Conservation (phyloP, 2,888 invertebrate genomes). For the Drosophila planitibia region DNA sequence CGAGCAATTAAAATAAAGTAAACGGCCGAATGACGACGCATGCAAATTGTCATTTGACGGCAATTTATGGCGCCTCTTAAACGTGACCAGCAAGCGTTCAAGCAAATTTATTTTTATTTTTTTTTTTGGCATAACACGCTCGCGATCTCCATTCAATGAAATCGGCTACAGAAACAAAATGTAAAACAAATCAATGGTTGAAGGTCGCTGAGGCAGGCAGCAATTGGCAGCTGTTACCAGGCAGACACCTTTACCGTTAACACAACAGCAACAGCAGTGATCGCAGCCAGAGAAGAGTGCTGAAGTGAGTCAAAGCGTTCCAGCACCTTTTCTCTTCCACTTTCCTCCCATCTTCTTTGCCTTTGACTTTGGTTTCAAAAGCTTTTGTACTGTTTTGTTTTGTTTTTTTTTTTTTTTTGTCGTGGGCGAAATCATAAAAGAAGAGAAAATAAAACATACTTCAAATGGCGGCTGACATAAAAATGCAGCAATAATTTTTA, state of each 20-base stretch:
- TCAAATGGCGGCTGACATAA: constrained; percentile 48
- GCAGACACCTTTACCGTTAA: constrained; percentile 62
- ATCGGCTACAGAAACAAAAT: constrained; percentile 17
- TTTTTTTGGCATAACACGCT: constrained; percentile 34
- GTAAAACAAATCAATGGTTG: constrained; percentile 53
- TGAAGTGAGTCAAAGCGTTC: constrained; percentile 1
- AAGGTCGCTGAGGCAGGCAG: constrained; percentile 63
- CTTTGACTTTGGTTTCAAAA: constrained; percentile 21
- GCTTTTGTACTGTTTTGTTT: background rate
- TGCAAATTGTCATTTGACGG: constrained; percentile 67
- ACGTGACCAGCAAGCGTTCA: constrained; percentile 73
- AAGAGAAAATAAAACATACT: constrained; percentile 33
- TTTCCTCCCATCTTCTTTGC: background rate
- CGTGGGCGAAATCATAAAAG: constrained; percentile 46
- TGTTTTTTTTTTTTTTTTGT: background rate
- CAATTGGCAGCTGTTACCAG: constrained; percentile 25
- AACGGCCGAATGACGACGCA: constrained; percentile 63
- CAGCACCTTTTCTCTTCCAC: constrained; percentile 34
- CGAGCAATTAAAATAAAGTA: constrained; percentile 69
- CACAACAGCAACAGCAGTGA: background rate
- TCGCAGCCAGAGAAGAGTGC: background rate
- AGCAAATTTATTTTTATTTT: constrained; percentile 2
- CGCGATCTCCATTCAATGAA: constrained; percentile 38
- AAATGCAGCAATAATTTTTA: constrained; percentile 65
- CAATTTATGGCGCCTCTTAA: constrained; percentile 78